Evolutionary conservation across 1,140 invertebrate species (phyloP).

Genomic region (fruit fly (Drosophila melanogaster)): Release_6_plus_ISO1_MT NT_033777.3:6491001-6491500

Average conservation of each 20-base stretch:
- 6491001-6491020: too few relatives aligned
- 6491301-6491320: conserved; percentile 81
- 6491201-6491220: conserved; percentile 62
- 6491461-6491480: conserved; percentile 71
- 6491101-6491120: conserved; percentile 81
- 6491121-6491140: conserved; percentile 81
- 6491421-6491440: conserved; percentile 38
- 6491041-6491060: conserved; percentile 64
- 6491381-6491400: conserved; percentile 75
- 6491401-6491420: conserved; percentile 62
- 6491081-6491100: conserved; percentile 70
- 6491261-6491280: conserved; percentile 27
- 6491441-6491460: conserved; percentile 66
- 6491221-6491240: conserved; percentile 61
- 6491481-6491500: conserved; percentile 80
- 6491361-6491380: conserved; percentile 82
- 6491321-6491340: conserved; percentile 65
- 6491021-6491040: conserved; percentile 12
- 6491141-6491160: conserved; percentile 73
- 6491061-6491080: conserved; percentile 70
- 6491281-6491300: conserved; percentile 30
- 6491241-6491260: conserved; percentile 67
- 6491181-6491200: conserved; percentile 52
- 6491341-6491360: conserved; percentile 81
- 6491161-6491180: conserved; percentile 42